Base-by-base conservation (phyloP, 2,797 vertebrate genomes). In the Galagoides demidoff region DNA sequence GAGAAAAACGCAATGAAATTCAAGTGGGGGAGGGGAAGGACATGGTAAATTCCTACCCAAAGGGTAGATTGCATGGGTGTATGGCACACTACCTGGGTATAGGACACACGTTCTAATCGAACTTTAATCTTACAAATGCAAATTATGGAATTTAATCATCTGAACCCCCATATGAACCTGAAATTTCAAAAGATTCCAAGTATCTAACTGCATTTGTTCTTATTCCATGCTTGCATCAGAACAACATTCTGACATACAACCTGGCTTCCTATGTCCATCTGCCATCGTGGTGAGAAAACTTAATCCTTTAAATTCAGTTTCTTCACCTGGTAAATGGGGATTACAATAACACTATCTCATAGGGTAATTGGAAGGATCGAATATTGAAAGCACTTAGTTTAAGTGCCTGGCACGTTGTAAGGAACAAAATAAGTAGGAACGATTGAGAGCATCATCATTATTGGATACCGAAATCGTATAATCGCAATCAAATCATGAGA, bases 401-500 rank as follows among this genome's bases (percentile, higher is more conserved):
- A 59, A 59, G 49, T 89, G 57, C 23, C 64, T 82, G 17, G 25
- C 34, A 66, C 52, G 39, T 0, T 23, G 10, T 43, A 94, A 86
- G 25, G 34, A 97, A 93, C 79, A 88, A 92, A 92, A 19, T 76
- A 78, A 87, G 43, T 29, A 68, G 29, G 4, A 91, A 20, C 8
- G 92, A 86, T 31, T 73, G 83, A 94, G 29, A 68, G 61, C 19
- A 57, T 68, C 43, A 37, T 64, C 66, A 25, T 94, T 64, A 68
- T 12, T 92, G 29, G 5, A 64, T 84, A 83, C 14, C 27, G 45
- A 81, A 83, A 73, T n/a, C 45, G 29, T 11, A 76, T 55, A 90
- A 88, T 63, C 25, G 20, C 45, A 83, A 86, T 64, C 3, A 31
- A 82, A 83, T 43, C 89, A 84, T n/a, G n/a, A 82, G 77, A 82